phyloP scores from a whole-genome alignment of 2,113 vertebrate species.

The Gadus macrocephalus region DNA sequence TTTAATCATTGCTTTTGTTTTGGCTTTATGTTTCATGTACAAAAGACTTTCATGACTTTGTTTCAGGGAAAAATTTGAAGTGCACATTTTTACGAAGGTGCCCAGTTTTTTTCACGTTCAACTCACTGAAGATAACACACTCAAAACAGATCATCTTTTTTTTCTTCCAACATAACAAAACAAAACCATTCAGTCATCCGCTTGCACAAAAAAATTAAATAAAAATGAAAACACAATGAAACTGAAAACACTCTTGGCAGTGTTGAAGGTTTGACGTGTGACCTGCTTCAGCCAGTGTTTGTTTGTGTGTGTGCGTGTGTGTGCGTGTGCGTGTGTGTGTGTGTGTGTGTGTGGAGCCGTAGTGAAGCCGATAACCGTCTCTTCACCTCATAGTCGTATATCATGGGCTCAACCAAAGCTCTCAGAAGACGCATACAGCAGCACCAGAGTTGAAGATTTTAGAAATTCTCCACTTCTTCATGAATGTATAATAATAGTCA shows the following conservation, averaged over 20 bases:
- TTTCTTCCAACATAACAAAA: no score
- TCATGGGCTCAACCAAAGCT: slow-evolving; percentile 28
- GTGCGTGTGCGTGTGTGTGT: no score
- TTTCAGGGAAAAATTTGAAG: slow-evolving; percentile 31
- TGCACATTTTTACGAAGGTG: no score
- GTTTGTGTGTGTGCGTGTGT: no score
- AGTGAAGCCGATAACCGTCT: slow-evolving; percentile 31
- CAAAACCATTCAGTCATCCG: no score
- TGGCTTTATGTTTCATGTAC: slow-evolving; percentile 63
- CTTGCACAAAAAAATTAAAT: no score
- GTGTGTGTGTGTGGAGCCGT: no score
- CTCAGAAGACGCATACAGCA: slow-evolving; percentile 59
- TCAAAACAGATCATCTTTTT: no score
- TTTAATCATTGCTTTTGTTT: slow-evolving; percentile 62
- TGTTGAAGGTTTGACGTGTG: slow-evolving; percentile 65
- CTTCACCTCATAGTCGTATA: slow-evolving; percentile 37
- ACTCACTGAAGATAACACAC: no score
- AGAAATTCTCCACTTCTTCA: slow-evolving; percentile 4
- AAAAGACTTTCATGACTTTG: slow-evolving; percentile 47
- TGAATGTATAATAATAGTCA: no score
- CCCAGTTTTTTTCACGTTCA: no score
- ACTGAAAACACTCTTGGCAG: slow-evolving; percentile 64
- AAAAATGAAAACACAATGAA: no score
- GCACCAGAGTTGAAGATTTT: slow-evolving; percentile 60
- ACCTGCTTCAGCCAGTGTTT: slow-evolving; percentile 37